Evolutionary conservation across 1,140 invertebrate species (phyloP).

Genomic region (Metaphire vulgaris): DNA sequence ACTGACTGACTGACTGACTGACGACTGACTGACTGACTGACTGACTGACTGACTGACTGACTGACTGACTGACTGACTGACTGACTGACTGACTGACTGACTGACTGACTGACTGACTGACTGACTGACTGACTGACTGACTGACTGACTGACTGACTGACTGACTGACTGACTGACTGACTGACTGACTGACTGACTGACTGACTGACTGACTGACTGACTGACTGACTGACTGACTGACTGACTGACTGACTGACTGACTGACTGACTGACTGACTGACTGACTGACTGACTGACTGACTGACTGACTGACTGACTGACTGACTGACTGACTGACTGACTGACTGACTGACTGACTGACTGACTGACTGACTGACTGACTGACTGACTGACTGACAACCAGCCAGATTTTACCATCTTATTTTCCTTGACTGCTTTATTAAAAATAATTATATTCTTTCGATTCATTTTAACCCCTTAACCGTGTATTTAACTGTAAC

Average conservation of each 20-base stretch:
- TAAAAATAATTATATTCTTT: too few species aligned
- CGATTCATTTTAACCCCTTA: too few species aligned
- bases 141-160: constrained; percentile 16
- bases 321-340: constrained; percentile 18
- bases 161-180: constrained; percentile 10
- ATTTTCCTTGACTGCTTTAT: too few species aligned
- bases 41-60: constrained; percentile 18
- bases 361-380: constrained; percentile 16
- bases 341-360: constrained; percentile 18
- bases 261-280: constrained; percentile 10
- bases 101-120: constrained; percentile 9
- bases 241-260: constrained; percentile 3
- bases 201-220: constrained; percentile 7
- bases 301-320: constrained; percentile 9
- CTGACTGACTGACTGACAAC: constrained; percentile 18
- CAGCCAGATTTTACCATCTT: too few species aligned
- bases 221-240: constrained; percentile 2
- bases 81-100: constrained; percentile 18
- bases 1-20: too few species aligned
- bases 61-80: constrained; percentile 18
- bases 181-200: constrained; percentile 17
- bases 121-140: constrained; percentile 18
- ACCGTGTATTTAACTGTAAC: too few species aligned
- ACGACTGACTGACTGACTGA: constrained; percentile 18
- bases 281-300: constrained; percentile 15